Base-by-base conservation (phyloP, 2,113 vertebrate genomes). In the Protomyctophum bolini region DNA sequence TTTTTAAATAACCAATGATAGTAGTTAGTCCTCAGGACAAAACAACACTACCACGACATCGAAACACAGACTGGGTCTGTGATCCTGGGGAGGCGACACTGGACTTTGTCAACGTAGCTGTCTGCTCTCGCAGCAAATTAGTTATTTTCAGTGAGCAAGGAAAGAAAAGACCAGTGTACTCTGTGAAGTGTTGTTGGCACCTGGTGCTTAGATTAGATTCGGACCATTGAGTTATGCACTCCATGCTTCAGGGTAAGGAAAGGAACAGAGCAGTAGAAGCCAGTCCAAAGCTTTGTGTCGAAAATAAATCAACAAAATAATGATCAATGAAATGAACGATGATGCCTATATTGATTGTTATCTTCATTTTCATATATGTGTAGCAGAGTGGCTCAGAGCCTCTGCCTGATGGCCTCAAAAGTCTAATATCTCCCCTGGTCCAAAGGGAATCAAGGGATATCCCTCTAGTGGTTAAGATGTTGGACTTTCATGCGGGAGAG, bases 11-110 rank as follows among this genome's bases (percentile, higher is more conserved):
- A 50, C 10, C 72, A 81, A 66, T 81, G 83, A 76, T 70, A 45
- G 29, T 75, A 80, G 54, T 79, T 80, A 47, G 80, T 82, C 66
- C 63, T 83, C 77, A 75, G 82, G 86, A 81, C 51, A 76, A 63
- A 69, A 72, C 46, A 66, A 73, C 72, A 75, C 84, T 80, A 80
- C 80, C 58, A 66, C 58, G 50, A 63, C 48, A 69, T 51, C 33
- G 4, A 62, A 66, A 29, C 21, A 68, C 46, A 1, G 6, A 52
- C 51, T 6, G 28, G 55, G 52, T 54, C 55, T 58, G 11, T 68
- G 48, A 58, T 10, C 59, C 59, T 46, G 59, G 29, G 47, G 10
- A 4, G 67, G 59, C 56, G 9, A 21, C 50, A 28, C 59, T 49
- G 11, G 48, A 33, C 54, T 41, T 41, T 41, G 33, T 41, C 33